phyloP scores from a whole-genome alignment of 2,113 vertebrate species.

The Dromiciops gliroides region DNA sequence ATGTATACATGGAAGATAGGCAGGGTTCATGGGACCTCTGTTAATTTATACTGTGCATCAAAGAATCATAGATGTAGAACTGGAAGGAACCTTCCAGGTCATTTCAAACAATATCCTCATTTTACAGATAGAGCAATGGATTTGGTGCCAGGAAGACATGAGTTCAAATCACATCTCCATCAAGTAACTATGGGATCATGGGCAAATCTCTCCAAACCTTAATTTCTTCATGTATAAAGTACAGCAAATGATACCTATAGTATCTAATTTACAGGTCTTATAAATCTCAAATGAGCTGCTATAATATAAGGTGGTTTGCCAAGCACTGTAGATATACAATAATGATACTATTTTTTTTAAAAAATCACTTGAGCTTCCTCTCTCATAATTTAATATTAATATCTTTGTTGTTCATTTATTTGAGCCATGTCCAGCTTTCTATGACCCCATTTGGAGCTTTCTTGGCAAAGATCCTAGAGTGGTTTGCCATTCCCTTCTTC shows the following conservation, averaged over 20 bases:
- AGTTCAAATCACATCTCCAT: background rate
- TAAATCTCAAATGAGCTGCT: background rate
- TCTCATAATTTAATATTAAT: background rate
- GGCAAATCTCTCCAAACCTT: background rate
- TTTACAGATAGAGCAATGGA: background rate
- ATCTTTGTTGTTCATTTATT: background rate
- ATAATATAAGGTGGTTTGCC: background rate
- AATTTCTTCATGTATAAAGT: background rate
- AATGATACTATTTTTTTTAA: background rate
- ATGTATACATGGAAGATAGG: background rate
- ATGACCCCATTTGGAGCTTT: background rate
- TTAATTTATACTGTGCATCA: background rate
- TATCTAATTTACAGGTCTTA: background rate
- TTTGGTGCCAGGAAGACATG: background rate
- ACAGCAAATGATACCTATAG: background rate
- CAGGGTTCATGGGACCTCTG: background rate
- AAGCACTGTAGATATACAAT: background rate
- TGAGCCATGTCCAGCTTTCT: background rate
- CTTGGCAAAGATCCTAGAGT: background rate
- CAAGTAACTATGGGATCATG: background rate
- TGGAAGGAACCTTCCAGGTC: background rate
- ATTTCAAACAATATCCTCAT: background rate
- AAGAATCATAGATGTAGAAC: background rate
- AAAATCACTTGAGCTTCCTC: rapidly evolving
- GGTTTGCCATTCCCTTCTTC: background rate